These are phyloP conservation scores for Rhopalosiphum maidis DNA, from an alignment of 1,140 invertebrate species.

Conservation along the genomic window DNA sequence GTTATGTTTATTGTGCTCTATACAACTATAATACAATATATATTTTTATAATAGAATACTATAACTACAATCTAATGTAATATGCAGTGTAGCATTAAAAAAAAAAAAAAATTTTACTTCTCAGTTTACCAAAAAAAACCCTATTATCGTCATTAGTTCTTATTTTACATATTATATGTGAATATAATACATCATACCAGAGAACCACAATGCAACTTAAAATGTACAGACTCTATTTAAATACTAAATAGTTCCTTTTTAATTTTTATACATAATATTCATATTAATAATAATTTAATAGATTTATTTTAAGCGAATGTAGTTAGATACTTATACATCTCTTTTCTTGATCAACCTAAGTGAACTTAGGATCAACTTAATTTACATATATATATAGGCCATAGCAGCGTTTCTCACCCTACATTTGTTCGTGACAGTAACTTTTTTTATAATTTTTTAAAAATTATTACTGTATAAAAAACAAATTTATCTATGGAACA, in stretches of 20 bases:
- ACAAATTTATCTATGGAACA: too few relatives aligned
- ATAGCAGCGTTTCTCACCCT: background rate
- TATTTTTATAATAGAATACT: background rate
- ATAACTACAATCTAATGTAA: background rate
- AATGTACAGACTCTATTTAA: background rate
- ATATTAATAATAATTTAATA: too few relatives aligned
- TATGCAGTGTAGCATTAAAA: background rate
- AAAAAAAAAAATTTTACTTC: background rate
- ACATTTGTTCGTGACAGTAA: background rate
- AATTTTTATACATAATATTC: too few relatives aligned
- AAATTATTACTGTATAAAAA: too few relatives aligned
- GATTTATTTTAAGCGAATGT: background rate
- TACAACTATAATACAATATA: constrained; percentile 4
- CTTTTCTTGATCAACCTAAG: too few relatives aligned
- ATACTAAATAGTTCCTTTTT: background rate
- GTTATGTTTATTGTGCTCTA: background rate
- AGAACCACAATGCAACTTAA: background rate
- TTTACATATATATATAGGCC: background rate
- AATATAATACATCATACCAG: background rate
- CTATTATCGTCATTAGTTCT: background rate
- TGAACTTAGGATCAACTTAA: too few relatives aligned
- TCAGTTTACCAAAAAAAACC: background rate
- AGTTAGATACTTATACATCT: too few relatives aligned
- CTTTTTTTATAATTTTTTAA: too few relatives aligned
- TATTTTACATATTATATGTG: background rate